Base-by-base conservation (phyloP, 2,113 vertebrate genomes). In the Aspiorhynchus laticeps region DNA sequence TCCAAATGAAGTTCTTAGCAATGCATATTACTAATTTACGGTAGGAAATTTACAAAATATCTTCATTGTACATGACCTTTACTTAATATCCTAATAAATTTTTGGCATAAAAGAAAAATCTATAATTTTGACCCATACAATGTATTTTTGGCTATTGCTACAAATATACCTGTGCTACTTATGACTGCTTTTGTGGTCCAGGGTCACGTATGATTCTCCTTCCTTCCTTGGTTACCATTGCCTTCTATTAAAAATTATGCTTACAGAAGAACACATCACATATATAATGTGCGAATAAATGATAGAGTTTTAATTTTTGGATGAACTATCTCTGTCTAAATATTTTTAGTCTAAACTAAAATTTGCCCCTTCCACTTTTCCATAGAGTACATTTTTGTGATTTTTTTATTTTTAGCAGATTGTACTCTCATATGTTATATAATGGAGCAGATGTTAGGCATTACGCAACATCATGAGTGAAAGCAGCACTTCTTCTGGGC, bases 401-500 rank as follows among this genome's bases (percentile, higher is more conserved):
- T 4, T 77, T 28, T 4, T 85, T 28, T 2, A 5, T 77, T 77
- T 76, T 33, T 28, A 76, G 51, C 33, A 46, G 83, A 85, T 19
- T 69, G 46, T 83, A 88, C 69, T 78, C 43, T 31, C 41, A 56
- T 26, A 75, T 26, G 4, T 74, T 63, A 59, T 17, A 73, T 56
- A 53, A 75, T 24, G 53, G 12, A 61, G 38, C 71, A 85, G 71
- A 85, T 85, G 51, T 46, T 38, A 56, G 51, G 17, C 36, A 9
- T 74, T 84, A 41, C 9, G 56, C 11, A 88, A 85, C 24, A 14
- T 2, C 24, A 28, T n/a, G 12, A 75, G 41, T 56, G 11, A 36
- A 80, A 71, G 61, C 83, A 76, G 59, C 19, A 48, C 10, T 71
- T 71, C 43, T 48, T 31, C 77, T 80, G 51, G 69, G 51, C 83